Percentiles rank a stretch among this genome's conserved stretches.
phyloP scores from a whole-genome alignment of 1,140 invertebrate species.

The Hycleus phaleratus region DNA sequence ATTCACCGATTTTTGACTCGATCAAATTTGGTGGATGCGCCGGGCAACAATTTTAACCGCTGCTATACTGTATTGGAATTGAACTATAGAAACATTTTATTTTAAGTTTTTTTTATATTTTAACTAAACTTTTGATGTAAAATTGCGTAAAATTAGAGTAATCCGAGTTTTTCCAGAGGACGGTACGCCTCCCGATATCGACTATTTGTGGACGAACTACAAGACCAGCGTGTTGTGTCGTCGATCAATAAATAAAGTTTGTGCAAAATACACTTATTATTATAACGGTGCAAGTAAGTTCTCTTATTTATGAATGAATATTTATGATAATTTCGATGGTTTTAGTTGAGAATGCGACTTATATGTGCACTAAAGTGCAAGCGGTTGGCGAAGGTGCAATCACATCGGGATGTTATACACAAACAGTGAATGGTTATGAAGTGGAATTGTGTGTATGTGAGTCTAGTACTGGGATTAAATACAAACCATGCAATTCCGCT shows the following conservation, averaged over 20 bases:
- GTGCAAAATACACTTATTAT: slow-evolving; percentile 44
- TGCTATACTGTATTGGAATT: not conserved
- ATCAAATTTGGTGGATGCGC: not conserved
- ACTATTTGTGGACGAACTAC: slow-evolving; percentile 44
- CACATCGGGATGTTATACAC: slow-evolving; percentile 41
- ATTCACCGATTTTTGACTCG: too few species aligned
- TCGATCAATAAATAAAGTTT: slow-evolving; percentile 42
- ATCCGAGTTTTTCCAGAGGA: slow-evolving; percentile 41
- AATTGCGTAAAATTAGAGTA: not conserved
- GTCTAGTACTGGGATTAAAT: slow-evolving; percentile 6
- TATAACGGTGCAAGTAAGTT: slow-evolving; percentile 44
- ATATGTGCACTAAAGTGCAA: slow-evolving; percentile 46
- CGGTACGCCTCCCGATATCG: slow-evolving; percentile 44
- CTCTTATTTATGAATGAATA: not conserved
- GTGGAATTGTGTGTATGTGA: slow-evolving; percentile 27
- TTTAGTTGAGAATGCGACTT: slow-evolving; percentile 45
- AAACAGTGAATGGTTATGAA: slow-evolving; percentile 20
- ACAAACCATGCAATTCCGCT: slow-evolving; percentile 22
- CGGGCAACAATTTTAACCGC: not conserved
- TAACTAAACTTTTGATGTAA: not conserved
- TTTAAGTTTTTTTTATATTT: too few species aligned
- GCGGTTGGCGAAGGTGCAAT: slow-evolving; percentile 36
- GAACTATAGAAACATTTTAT: too few species aligned
- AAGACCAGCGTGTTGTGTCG: slow-evolving; percentile 40
- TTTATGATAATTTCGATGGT: not conserved